Evolutionary conservation across 2,888 invertebrate genomes (phyloP), one percentile per base, ranked within the genome.

Genomic region (Lamellibrachia satsuma): DNA sequence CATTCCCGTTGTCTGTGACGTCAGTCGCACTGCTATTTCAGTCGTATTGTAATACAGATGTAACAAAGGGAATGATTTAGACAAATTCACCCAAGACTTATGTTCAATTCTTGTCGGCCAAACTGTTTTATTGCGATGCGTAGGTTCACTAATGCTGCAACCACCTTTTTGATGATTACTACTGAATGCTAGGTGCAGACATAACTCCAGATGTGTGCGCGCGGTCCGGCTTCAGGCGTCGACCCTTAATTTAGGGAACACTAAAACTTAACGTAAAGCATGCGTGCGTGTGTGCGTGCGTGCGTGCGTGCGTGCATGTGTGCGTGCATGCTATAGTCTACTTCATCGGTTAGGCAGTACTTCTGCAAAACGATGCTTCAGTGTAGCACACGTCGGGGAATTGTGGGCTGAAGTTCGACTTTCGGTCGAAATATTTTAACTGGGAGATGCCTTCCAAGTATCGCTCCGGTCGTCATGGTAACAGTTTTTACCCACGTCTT

Each of bases 401-500:
- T 75, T 4, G 22, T 6, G 22, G 75, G 75, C 75, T 75, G 57
- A 75, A 75, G n/a, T 75, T 75, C 22, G 15, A 75, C 75, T 22
- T 75, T 75, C 75, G 6, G 75, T 75, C 75, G 75, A 75, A 75
- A 75, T 75, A 75, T 6, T 11, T 75, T 15, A 75, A 22, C 75
- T 75, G 75, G 11, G 60, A 4, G 60, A 60, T 60, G 60, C 22
- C 75, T 75, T 75, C n/a, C 22, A 75, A 75, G 15, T 75, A 75
- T 22, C 75, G 75, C 75, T 22, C 75, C 75, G 75, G 75, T 75
- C 75, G 75, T 75, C 75, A 75, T 75, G 75, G 75, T n/a, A 75
- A 75, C 75, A 22, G 75, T 75, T 75, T 75, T 75, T 75, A 75
- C 75, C 75, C 75, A n/a, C 75, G 22, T 75, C 75, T 75, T 75